Base-by-base conservation (phyloP, 2,888 invertebrate species). In the Odontothrips loti region DNA sequence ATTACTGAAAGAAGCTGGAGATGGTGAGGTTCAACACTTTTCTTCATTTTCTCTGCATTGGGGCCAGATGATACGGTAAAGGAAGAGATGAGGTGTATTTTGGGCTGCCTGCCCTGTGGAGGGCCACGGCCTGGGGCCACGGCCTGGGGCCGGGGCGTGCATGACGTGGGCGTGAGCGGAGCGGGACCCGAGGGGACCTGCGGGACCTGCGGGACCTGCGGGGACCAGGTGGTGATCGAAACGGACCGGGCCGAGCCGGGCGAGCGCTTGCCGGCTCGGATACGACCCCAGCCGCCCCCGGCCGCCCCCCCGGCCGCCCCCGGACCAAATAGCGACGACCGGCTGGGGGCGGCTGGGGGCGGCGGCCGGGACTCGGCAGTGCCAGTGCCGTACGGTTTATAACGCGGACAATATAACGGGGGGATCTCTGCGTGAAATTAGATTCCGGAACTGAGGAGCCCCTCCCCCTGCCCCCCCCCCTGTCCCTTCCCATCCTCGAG, bases 341-440 rank as follows among this genome's bases (percentile, higher is more conserved):
- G 15, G 58, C 58, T 15, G 20, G 4, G 58, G 11, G 20, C 58
- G 15, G 58, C 15, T 11, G 4, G 15, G 58, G 17, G 15, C 51
- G 51, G 1, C 1, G 6, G 3, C 17, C 51, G 15, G 51, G 1
- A 17, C 51, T 51, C 51, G 51, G 11, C 51, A 17, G 51, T 15
- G 17, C 6, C 58, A 0, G 15, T 17, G 58, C 58, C 58, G 58
- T 20, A 20, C 68, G 68, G 68, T 75, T 75, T 75, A 75, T 75
- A 75, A 75, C 68, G 68, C 23, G 68, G 68, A 75, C 68, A 75
- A 23, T 75, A 75, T 75, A 75, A 75, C 34, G 34, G 23, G 68
- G 23, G 68, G 68, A 75, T 75, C 68, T 27, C 68, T 75, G 68
- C 68, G 68, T 75, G 68, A 75, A 75, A 75, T 75, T 75, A 75